phyloP scores from a whole-genome alignment of 1,140 invertebrate species.

The Colletes latitarsis region DNA sequence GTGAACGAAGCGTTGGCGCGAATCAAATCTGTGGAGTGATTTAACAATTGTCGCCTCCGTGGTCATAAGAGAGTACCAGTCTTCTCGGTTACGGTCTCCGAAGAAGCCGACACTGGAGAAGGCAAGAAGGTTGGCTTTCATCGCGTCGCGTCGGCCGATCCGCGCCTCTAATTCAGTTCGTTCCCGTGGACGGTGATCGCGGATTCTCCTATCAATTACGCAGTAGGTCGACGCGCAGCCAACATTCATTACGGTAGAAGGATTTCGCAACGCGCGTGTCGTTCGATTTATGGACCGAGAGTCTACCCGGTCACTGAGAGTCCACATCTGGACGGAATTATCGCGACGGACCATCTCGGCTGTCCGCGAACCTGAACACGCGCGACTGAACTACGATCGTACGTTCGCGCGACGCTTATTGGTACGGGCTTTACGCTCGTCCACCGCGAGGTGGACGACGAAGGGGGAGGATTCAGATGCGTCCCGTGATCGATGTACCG shows the following conservation, averaged over 20 bases:
- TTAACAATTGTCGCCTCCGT: too few species aligned
- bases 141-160: not conserved
- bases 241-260: constrained; percentile 58
- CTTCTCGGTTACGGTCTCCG: not conserved
- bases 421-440: constrained; percentile 27
- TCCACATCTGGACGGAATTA: constrained; percentile 47
- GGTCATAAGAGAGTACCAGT: not conserved
- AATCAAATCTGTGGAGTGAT: too few species aligned
- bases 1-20: too few species aligned
- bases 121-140: constrained; percentile 1
- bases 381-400: constrained; percentile 2
- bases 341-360: constrained; percentile 47
- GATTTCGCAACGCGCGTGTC: constrained; percentile 55
- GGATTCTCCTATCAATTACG: constrained; percentile 63
- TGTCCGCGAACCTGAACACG: constrained; percentile 37
- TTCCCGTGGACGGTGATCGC: constrained; percentile 12
- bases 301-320: constrained; percentile 22
- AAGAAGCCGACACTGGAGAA: not conserved
- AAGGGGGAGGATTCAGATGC: not conserved
- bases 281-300: constrained; percentile 58
- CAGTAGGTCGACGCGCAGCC: constrained; percentile 55
- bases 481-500: constrained; percentile 14
- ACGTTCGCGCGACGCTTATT: not conserved
- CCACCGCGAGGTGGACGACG: too few species aligned
- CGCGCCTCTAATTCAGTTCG: constrained; percentile 48